phyloP scores from a whole-genome alignment of 2,888 invertebrate species.

The Zaprionus lineosus region DNA sequence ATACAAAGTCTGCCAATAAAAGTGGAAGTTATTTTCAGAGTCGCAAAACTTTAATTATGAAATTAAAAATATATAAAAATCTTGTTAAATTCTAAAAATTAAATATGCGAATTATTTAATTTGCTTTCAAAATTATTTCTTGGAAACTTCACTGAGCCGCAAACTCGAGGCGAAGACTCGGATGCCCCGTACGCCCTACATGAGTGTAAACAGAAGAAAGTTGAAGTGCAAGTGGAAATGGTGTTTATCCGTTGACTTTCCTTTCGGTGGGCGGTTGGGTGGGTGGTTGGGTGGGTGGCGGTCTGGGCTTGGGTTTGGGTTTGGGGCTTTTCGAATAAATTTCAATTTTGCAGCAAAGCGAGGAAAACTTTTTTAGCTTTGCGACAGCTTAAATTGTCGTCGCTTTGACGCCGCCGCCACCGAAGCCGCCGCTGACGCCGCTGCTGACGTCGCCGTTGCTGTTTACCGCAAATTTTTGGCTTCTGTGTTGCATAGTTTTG shows the following conservation, averaged over 20 bases:
- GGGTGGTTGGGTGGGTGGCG: too few relatives aligned
- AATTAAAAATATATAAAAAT: too few relatives aligned
- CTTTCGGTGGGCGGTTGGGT: too few relatives aligned
- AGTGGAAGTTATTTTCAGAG: too few relatives aligned
- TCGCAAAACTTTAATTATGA: too few relatives aligned
- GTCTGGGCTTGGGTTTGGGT: constrained; percentile 62
- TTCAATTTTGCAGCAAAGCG: constrained; percentile 65
- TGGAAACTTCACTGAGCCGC: not conserved
- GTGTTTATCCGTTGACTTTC: constrained; percentile 64
- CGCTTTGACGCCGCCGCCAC: constrained; percentile 45
- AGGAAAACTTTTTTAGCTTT: constrained; percentile 39
- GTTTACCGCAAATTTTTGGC: constrained; percentile 74
- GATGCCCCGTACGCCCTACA: constrained; percentile 13
- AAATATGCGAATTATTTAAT: too few relatives aligned
- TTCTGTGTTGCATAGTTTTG: constrained; percentile 62
- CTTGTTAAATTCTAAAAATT: too few relatives aligned
- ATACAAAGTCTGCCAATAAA: too few relatives aligned
- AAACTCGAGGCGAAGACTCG: constrained; percentile 29
- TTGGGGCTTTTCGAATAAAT: constrained; percentile 62
- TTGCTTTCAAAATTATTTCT: not conserved
- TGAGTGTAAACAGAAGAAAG: constrained; percentile 44
- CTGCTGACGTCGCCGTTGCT: constrained; percentile 37
- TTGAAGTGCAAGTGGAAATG: constrained; percentile 70
- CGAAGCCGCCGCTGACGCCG: constrained; percentile 24
- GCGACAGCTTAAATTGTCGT: constrained; percentile 71